Evolutionary conservation across 2,888 invertebrate species (phyloP).

Genomic region (Tolmerus cingulatus): DNA sequence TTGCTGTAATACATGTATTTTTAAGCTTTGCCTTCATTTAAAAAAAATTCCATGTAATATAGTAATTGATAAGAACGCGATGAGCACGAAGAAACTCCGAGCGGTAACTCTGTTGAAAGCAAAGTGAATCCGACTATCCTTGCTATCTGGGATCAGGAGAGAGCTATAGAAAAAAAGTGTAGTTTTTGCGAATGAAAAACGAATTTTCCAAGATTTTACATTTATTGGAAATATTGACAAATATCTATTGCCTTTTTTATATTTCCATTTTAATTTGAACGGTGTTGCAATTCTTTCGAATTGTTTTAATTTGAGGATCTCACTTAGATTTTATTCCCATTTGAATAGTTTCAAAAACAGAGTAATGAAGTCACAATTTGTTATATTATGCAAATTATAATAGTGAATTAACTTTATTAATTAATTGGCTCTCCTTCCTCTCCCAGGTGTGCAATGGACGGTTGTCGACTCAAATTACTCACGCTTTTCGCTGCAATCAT

Average conservation of each 20-base stretch:
- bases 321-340: neutral
- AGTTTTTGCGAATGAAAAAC: slow-evolving; percentile 20
- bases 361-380: slow-evolving; percentile 15
- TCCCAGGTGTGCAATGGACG: slow-evolving; percentile 87
- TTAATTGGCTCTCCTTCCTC: slow-evolving; percentile 64
- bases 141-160: slow-evolving; percentile 65
- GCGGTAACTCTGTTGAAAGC: slow-evolving; percentile 41
- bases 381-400: slow-evolving; percentile 25
- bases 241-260: neutral
- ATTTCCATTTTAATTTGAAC: neutral
- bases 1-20: slow-evolving; percentile 1
- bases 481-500: slow-evolving; percentile 75
- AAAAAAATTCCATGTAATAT: slow-evolving; percentile 11
- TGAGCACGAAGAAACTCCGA: slow-evolving; percentile 40
- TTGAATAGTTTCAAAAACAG: neutral
- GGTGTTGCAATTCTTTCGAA: neutral
- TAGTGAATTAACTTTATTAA: slow-evolving; percentile 38
- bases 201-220: neutral
- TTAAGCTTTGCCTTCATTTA: slow-evolving; percentile 32
- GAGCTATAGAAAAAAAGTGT: slow-evolving; percentile 58
- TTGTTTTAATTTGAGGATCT: neutral
- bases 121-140: slow-evolving; percentile 54
- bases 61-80: neutral
- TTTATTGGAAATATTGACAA: neutral
- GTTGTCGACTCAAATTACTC: slow-evolving; percentile 83